Evolutionary conservation across 2,113 vertebrate species (phyloP), one percentile per base, ranked within the genome.

Genomic region (Anguilla rostrata): DNA sequence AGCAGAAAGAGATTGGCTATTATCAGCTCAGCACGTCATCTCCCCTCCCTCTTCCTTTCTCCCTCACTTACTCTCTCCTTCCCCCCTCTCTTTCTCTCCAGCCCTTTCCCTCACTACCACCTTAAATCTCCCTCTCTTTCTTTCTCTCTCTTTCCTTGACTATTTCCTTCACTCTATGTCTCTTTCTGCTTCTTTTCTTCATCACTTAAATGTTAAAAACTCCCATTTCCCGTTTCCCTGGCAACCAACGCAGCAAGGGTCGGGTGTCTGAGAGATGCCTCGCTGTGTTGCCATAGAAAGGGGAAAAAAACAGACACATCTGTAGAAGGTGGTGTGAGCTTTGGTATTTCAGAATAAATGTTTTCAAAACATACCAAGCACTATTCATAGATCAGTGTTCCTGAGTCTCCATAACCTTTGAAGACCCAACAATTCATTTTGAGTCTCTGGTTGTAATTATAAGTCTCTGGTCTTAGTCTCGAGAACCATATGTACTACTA

Each of bases 151-250:
- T 39, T 49, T 49, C 84, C 83, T 66, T 82, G 82, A 81, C 60
- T 16, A 49, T 57, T 88, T 46, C 43, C 43, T 46, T 46, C 43
- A 46, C 43, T 46, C 43, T 46, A 6, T 46, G 43, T 46, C 43
- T 46, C 43, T 46, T 46, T 46, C 43, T 46, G 5, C 49, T 12
- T 53, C 49, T 53, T 53, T 12, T 53, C 49, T 53, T 53, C 49
- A 53, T 53, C 49, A 53, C 49, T 53, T 53, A 66, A 66, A 66
- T 6, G 18, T 66, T 6, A 86, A 88, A 82, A 29, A 75, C 3
- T 7, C 60, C 53, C 83, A n/a, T 88, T 80, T 86, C 86, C 81
- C 78, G 56, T 89, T 85, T 83, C 63, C 53, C 81, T 85, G 49
- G 71, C 29, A 75, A 75, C 71, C 26, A 34, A 34, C 71, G 9